Evolutionary conservation across 1,140 invertebrate genomes (phyloP).

Genomic region (Diachasmimorpha longicaudata): DNA sequence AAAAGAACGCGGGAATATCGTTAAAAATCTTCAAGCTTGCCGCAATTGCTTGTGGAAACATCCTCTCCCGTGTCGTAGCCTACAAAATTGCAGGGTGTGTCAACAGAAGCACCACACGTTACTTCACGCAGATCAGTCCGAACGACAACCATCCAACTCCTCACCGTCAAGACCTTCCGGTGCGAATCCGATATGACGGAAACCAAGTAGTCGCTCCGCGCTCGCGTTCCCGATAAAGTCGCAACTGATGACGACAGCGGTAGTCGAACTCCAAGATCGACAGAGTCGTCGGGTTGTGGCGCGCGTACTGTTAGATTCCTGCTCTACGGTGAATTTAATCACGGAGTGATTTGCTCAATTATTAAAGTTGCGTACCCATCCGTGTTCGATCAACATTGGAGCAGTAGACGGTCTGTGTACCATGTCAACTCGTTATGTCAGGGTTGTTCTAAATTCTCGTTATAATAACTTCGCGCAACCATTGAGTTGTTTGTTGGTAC

Average conservation of each 20-base stretch:
- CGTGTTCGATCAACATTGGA: too few relatives aligned
- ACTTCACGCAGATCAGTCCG: background rate
- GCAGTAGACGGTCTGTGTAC: background rate
- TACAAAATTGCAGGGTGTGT: background rate
- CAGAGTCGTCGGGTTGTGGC: background rate
- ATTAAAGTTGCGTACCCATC: background rate
- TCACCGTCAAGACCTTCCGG: background rate
- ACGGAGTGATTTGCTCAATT: background rate
- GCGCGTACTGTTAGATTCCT: background rate
- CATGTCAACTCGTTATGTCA: background rate
- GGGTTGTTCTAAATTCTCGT: background rate
- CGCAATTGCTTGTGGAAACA: background rate
- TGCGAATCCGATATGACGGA: background rate
- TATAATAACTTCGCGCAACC: background rate
- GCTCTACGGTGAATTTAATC: background rate
- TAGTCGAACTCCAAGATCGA: background rate
- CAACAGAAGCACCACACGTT: background rate
- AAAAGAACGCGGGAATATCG: background rate
- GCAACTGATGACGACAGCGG: background rate
- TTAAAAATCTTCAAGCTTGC: background rate
- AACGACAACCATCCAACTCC: background rate
- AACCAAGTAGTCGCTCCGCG: too few relatives aligned
- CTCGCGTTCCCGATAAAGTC: background rate
- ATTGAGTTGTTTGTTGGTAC: background rate
- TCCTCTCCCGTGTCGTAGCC: background rate